Evolutionary conservation across 2,797 vertebrate genomes (phyloP).

Genomic region (Pteronotus mesoamericanus): DNA sequence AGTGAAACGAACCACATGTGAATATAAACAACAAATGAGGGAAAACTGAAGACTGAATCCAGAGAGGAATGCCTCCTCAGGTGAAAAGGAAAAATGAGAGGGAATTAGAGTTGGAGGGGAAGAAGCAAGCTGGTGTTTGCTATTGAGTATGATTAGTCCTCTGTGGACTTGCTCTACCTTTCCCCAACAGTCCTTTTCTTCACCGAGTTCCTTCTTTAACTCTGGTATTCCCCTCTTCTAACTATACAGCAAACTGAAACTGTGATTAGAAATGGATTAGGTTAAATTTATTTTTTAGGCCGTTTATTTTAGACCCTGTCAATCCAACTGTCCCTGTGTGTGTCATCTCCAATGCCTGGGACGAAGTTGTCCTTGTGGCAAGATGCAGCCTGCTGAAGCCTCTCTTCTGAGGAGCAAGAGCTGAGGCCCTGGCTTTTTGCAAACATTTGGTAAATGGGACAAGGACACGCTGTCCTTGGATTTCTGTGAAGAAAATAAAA

Average conservation of each 20-base stretch:
- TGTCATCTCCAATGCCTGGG: conserved; percentile 46
- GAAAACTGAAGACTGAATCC: background rate
- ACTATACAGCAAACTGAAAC: background rate
- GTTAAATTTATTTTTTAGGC: conserved; percentile 25
- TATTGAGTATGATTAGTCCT: background rate
- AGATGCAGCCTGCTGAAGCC: conserved; percentile 44
- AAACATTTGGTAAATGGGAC: conserved; percentile 35
- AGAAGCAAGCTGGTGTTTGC: background rate
- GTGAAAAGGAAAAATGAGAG: background rate
- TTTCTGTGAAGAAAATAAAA: background rate
- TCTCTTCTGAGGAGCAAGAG: conserved; percentile 15
- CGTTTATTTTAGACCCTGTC: conserved; percentile 60
- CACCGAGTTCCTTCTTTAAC: background rate
- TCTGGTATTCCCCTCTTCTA: background rate
- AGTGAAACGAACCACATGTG: conserved; percentile 7
- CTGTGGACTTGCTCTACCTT: background rate
- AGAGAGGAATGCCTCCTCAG: background rate
- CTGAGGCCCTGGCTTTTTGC: conserved; percentile 57
- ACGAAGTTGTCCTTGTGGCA: conserved; percentile 2
- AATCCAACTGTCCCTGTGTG: conserved; percentile 49
- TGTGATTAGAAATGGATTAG: background rate
- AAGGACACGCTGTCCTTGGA: background rate
- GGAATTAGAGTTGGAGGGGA: no score
- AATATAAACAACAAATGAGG: background rate
- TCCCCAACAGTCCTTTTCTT: background rate